Conservation (phyloP, 2,888 invertebrate genomes). For the Onchidella celtica region DNA sequence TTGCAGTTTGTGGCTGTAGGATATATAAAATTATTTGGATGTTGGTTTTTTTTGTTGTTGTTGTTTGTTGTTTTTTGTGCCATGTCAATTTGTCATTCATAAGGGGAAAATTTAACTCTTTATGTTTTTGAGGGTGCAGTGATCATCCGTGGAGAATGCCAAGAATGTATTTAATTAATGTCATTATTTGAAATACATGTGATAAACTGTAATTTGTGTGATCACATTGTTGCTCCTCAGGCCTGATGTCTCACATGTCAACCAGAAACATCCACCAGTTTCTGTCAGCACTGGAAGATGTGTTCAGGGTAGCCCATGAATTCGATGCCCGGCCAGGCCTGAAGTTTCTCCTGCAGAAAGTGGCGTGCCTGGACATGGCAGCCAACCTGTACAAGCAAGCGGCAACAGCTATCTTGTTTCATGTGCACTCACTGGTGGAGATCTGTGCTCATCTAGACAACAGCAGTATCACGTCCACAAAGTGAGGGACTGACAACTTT, state of each 20-base stretch:
- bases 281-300: constrained; percentile 85
- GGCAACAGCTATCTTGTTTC: constrained; percentile 93
- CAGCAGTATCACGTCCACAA: constrained; percentile 41
- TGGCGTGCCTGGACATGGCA: constrained; percentile 77
- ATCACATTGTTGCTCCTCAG: constrained; percentile 55
- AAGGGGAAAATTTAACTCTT: too few relatives aligned
- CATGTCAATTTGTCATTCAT: too few relatives aligned
- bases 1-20: too few relatives aligned
- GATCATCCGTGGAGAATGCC: too few relatives aligned
- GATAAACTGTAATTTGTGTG: too few relatives aligned
- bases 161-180: too few relatives aligned
- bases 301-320: constrained; percentile 90
- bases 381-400: constrained; percentile 85
- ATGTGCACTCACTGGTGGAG: constrained; percentile 90
- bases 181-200: too few relatives aligned
- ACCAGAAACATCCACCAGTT: constrained; percentile 70
- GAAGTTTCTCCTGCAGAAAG: constrained; percentile 94
- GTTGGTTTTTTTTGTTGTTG: too few relatives aligned
- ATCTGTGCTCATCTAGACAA: constrained; percentile 84
- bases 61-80: too few relatives aligned
- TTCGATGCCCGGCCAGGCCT: constrained; percentile 95
- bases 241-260: constrained; percentile 73
- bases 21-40: too few relatives aligned
- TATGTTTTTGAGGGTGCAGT: too few relatives aligned
- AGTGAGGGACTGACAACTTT: constrained; percentile 39